A percentile compares a stretch with the other conserved stretches of the same genome.
Conservation (phyloP, 2,797 vertebrate genomes). For the Poeciliopsis gracilis region DNA sequence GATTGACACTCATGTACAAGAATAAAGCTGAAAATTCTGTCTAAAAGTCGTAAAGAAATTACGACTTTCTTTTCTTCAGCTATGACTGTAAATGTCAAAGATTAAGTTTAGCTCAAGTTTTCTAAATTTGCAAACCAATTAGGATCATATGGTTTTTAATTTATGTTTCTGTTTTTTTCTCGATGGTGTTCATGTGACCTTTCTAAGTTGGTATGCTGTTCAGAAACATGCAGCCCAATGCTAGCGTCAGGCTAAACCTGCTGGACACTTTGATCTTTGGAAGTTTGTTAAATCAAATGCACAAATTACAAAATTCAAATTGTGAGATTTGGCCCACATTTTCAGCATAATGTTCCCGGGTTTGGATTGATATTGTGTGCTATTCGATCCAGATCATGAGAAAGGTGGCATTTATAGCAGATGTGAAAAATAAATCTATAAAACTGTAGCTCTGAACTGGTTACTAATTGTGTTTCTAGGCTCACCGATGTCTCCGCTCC, state of each 20-base stretch:
- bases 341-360: neutral
- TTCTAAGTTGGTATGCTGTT: neutral
- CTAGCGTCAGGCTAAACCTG: neutral
- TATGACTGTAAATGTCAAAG: neutral
- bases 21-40: neutral
- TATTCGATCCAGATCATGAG: neutral
- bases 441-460: neutral
- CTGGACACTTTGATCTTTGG: neutral
- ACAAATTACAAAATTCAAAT: neutral
- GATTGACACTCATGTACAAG: neutral
- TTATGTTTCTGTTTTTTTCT: neutral
- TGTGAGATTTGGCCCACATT: neutral
- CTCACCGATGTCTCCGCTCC: slow-evolving; percentile 10
- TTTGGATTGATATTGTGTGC: neutral
- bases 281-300: neutral
- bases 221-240: neutral
- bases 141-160: neutral
- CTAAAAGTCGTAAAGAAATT: neutral
- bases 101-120: neutral
- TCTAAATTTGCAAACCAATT: neutral
- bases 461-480: slow-evolving; percentile 47
- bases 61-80: too few species aligned
- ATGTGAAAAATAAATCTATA: neutral
- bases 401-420: neutral
- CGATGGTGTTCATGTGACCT: neutral